phyloP scores from a whole-genome alignment of 2,113 vertebrate species.

The Leucopsar rothschildi region DNA sequence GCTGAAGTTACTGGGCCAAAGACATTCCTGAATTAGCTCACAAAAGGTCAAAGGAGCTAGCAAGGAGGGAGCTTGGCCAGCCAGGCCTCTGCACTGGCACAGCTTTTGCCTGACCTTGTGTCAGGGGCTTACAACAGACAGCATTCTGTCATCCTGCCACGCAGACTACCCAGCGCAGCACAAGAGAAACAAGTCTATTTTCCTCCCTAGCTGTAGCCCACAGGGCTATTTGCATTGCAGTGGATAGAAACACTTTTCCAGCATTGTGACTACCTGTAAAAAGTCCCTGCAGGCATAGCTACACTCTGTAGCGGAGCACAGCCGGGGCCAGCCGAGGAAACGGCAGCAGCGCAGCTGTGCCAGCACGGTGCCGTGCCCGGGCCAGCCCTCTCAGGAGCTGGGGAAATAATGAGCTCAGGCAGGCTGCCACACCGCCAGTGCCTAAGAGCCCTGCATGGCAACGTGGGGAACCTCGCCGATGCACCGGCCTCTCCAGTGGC shows the following conservation, averaged over 20 bases:
- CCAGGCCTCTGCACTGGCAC: neutral
- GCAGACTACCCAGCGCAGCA: neutral
- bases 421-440: neutral
- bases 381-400: neutral
- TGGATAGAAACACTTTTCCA: neutral
- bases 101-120: neutral
- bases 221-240: neutral
- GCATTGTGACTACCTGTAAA: neutral
- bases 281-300: neutral
- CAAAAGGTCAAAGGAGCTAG: neutral
- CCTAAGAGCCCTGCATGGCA: neutral
- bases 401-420: neutral
- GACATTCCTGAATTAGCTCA: neutral
- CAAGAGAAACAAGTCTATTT: neutral
- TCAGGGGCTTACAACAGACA: neutral
- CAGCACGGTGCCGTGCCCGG: neutral
- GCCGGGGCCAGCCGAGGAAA: neutral
- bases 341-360: neutral
- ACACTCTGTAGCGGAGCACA: fast-evolving
- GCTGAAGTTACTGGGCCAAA: neutral
- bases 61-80: neutral
- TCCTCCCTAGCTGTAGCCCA: neutral
- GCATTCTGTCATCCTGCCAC: neutral
- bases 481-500: neutral
- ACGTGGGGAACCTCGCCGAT: fast-evolving